Conservation (phyloP, 23 tunicate genomes). For the Phallusia fumigata region DNA sequence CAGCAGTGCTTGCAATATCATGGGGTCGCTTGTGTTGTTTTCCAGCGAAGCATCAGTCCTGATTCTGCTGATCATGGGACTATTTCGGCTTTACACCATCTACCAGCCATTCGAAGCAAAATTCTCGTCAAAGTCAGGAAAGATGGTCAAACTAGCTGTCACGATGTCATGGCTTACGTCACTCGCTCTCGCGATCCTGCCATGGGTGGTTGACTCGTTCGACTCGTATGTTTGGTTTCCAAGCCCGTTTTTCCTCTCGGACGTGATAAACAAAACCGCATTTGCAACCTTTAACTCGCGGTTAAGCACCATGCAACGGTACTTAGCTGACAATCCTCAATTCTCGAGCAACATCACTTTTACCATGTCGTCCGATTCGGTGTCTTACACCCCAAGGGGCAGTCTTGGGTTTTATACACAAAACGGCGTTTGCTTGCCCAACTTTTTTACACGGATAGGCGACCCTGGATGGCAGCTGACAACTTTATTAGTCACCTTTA, state of each 20-base stretch:
- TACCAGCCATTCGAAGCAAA: constrained; percentile 30
- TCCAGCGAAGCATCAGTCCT: constrained; percentile 68
- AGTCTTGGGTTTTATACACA: constrained; percentile 52
- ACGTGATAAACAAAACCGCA: constrained; percentile 15
- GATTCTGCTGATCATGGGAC: constrained; percentile 55
- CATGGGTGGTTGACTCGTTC: constrained; percentile 36
- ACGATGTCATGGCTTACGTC: constrained; percentile 38
- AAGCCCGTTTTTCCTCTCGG: constrained; percentile 33
- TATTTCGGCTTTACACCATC: constrained; percentile 52
- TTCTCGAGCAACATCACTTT: neutral
- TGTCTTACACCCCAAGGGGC: neutral
- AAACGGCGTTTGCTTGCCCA: constrained; percentile 68
- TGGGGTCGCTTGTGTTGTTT: constrained; percentile 51
- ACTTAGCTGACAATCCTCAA: neutral
- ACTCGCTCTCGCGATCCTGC: constrained; percentile 23
- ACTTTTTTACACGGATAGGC: constrained; percentile 22
- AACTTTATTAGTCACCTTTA: constrained; percentile 28
- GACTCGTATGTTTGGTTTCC: constrained; percentile 14
- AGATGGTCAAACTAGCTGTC: neutral
- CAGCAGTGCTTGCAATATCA: constrained; percentile 25
- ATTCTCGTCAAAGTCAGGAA: constrained; percentile 18
- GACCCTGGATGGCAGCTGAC: constrained; percentile 52
- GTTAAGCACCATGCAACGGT: neutral
- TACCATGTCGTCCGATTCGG: neutral
- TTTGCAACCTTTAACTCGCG: neutral